Conservation (phyloP, 2,797 vertebrate species). For the Fratercula arctica region DNA sequence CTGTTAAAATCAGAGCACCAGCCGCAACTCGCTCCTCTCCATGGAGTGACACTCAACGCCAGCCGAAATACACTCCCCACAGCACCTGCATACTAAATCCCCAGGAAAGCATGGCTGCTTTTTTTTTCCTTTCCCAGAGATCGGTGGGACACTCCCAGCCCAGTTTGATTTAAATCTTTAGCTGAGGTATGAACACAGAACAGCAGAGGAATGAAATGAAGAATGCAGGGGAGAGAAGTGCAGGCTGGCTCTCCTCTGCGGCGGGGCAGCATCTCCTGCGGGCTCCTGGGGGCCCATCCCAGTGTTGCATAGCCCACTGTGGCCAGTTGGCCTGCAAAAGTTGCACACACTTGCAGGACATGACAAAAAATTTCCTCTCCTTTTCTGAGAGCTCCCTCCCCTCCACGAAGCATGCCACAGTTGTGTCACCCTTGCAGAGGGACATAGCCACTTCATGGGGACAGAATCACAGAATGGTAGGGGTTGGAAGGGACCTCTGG, state of each 20-base stretch:
- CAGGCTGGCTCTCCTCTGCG: rapidly evolving
- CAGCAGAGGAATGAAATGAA: background rate
- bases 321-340: rapidly evolving
- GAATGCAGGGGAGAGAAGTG: background rate
- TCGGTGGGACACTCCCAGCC: background rate
- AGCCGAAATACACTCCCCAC: background rate
- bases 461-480: rapidly evolving
- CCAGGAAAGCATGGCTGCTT: background rate
- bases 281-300: background rate
- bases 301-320: no score
- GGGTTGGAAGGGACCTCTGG: no score
- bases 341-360: background rate
- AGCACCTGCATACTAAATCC: background rate
- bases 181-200: background rate
- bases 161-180: background rate
- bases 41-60: rapidly evolving
- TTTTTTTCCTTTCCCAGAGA: background rate
- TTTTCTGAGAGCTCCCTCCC: background rate
- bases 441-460: background rate
- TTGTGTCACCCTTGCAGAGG: background rate
- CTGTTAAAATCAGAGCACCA: background rate
- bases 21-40: rapidly evolving
- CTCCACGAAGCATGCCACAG: background rate
- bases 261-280: background rate
- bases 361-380: background rate